phyloP scores from a whole-genome alignment of 2,888 invertebrate genomes.

The Meiosimyza decipiens region DNA sequence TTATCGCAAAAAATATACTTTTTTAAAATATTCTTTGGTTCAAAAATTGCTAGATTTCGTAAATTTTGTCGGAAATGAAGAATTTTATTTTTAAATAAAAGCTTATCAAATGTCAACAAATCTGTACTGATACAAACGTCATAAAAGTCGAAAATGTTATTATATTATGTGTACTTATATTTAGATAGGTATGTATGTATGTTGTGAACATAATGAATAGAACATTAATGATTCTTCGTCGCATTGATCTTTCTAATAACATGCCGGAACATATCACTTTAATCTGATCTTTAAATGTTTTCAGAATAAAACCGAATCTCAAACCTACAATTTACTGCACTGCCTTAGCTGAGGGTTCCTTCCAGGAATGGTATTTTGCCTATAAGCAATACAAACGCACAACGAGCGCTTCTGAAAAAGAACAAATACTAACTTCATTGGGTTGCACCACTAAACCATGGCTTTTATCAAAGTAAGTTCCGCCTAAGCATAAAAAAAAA shows the following conservation, averaged over 20 bases:
- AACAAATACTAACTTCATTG: slow-evolving; percentile 70
- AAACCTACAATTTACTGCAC: slow-evolving; percentile 75
- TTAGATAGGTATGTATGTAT: too few species aligned
- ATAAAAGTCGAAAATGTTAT: too few species aligned
- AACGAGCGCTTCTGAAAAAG: slow-evolving; percentile 72
- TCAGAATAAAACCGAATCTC: slow-evolving; percentile 73
- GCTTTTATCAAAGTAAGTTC: slow-evolving; percentile 69
- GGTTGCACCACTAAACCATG: slow-evolving; percentile 71
- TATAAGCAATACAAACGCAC: slow-evolving; percentile 68
- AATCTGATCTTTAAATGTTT: slow-evolving; percentile 7
- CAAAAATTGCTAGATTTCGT: too few species aligned
- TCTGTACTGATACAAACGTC: too few species aligned
- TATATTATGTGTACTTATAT: too few species aligned
- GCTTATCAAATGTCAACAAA: too few species aligned
- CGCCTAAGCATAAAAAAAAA: slow-evolving; percentile 26
- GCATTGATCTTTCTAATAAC: not conserved
- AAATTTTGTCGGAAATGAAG: too few species aligned
- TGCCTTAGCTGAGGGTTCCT: slow-evolving; percentile 73
- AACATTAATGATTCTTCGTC: too few species aligned
- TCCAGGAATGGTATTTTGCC: slow-evolving; percentile 76
- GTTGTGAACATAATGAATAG: too few species aligned
- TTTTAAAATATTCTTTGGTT: too few species aligned
- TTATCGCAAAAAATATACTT: too few species aligned
- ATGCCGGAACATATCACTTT: not conserved
- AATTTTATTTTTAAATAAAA: too few species aligned